phyloP scores from a whole-genome alignment of 2,797 vertebrate genomes.

The Somateria mollissima region DNA sequence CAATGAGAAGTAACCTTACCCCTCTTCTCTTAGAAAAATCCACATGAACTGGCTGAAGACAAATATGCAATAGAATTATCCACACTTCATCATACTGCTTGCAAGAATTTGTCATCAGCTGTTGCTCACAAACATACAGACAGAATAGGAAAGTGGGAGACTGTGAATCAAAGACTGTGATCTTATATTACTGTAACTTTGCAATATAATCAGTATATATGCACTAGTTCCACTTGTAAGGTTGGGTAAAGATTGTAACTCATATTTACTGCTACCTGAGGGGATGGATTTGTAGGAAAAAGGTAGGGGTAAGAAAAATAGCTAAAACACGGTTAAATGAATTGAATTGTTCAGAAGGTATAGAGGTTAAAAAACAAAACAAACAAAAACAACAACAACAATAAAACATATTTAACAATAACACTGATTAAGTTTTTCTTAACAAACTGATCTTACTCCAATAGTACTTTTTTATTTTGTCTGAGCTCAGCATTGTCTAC shows the following conservation, averaged over 20 bases:
- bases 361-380: rapidly evolving
- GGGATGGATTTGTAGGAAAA: background rate
- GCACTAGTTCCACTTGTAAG: background rate
- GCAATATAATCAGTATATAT: background rate
- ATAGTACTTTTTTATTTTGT: background rate
- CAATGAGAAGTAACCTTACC: background rate
- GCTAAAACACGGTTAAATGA: background rate
- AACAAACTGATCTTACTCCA: background rate
- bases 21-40: background rate
- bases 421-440: background rate
- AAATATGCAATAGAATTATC: background rate
- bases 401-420: background rate
- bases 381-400: too few species aligned
- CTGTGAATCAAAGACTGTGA: background rate
- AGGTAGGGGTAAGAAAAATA: background rate
- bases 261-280: background rate
- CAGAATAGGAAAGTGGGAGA: background rate
- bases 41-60: background rate
- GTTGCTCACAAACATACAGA: background rate
- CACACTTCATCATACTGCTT: background rate
- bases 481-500: background rate
- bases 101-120: background rate
- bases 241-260: background rate
- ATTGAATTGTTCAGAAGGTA: background rate
- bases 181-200: background rate